A percentile compares a stretch with the other conserved stretches of the same genome.
phyloP scores from a whole-genome alignment of 2,888 invertebrate species.

The Andrena haemorrhoa region DNA sequence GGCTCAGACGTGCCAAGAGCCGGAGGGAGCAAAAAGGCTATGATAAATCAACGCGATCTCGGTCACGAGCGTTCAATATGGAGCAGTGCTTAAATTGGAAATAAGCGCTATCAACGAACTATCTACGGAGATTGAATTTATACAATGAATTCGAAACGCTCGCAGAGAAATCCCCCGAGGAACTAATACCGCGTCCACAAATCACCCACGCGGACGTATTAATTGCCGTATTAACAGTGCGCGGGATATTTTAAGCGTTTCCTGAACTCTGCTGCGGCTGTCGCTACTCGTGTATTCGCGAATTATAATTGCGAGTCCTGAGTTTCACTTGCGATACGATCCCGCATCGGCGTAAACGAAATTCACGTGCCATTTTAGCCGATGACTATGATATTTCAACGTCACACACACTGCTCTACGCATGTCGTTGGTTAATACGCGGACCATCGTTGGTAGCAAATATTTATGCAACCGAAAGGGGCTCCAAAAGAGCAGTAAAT shows the following conservation, averaged over 20 bases:
- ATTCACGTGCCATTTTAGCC: not conserved
- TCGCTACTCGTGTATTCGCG: not conserved
- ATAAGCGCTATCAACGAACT: not conserved
- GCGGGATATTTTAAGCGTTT: slow-evolving; percentile 25
- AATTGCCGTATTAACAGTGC: slow-evolving; percentile 7
- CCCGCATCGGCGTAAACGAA: not conserved
- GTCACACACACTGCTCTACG: not conserved
- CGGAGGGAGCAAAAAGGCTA: too few species aligned
- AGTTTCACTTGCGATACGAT: not conserved
- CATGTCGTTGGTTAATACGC: not conserved
- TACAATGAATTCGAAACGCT: slow-evolving; percentile 1
- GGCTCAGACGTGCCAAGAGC: too few species aligned
- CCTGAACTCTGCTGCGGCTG: slow-evolving; percentile 1
- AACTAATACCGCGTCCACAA: slow-evolving; percentile 22
- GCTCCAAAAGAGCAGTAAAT: not conserved
- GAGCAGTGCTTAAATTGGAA: not conserved
- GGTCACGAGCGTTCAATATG: not conserved
- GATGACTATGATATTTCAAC: not conserved
- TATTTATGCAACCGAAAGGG: not conserved
- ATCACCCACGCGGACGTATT: slow-evolving; percentile 19
- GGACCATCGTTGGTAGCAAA: not conserved
- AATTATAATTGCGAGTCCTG: not conserved
- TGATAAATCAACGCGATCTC: too few species aligned
- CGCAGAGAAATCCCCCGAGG: slow-evolving; percentile 1
- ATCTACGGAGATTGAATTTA: slow-evolving; percentile 9